Conservation (phyloP, 2,888 invertebrate genomes). For the Epinotia nisella region DNA sequence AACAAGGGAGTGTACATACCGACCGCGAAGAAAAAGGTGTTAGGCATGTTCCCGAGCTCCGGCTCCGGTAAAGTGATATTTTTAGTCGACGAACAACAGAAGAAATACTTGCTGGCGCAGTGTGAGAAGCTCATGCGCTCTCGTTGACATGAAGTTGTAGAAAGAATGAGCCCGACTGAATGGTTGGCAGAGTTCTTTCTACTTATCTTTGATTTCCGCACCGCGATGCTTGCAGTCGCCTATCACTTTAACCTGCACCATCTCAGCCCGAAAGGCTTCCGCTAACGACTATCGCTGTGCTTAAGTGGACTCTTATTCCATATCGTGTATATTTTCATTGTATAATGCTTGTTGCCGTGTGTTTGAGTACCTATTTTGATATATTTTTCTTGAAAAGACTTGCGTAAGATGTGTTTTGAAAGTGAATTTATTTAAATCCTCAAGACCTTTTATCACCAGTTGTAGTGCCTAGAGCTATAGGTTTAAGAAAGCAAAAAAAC, state of each 20-base stretch:
- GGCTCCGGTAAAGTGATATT: conserved; percentile 86
- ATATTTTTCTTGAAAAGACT: conserved; percentile 16
- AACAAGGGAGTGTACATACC: conserved; percentile 89
- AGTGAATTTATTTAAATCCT: conserved; percentile 19
- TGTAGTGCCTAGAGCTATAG: conserved; percentile 12
- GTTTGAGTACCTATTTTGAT: conserved; percentile 31
- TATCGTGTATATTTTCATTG: conserved; percentile 38
- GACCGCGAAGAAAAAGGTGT: conserved; percentile 85
- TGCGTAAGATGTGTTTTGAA: conserved; percentile 11
- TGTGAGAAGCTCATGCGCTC: conserved; percentile 71
- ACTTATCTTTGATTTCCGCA: conserved; percentile 76
- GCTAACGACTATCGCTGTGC: conserved; percentile 58
- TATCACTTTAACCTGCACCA: conserved; percentile 79
- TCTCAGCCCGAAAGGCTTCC: conserved; percentile 66
- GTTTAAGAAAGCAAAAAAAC: conserved; percentile 5
- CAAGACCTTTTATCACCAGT: conserved; percentile 9
- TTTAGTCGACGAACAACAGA: conserved; percentile 77
- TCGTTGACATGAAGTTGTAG: conserved; percentile 80
- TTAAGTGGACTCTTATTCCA: conserved; percentile 52
- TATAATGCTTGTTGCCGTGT: conserved; percentile 8
- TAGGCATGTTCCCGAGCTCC: conserved; percentile 86
- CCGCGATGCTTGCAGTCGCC: conserved; percentile 68
- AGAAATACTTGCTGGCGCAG: conserved; percentile 73
- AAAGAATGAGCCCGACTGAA: conserved; percentile 63
- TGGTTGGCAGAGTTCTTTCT: conserved; percentile 75